phyloP scores from a whole-genome alignment of 2,797 vertebrate species.

The Alauda arvensis region DNA sequence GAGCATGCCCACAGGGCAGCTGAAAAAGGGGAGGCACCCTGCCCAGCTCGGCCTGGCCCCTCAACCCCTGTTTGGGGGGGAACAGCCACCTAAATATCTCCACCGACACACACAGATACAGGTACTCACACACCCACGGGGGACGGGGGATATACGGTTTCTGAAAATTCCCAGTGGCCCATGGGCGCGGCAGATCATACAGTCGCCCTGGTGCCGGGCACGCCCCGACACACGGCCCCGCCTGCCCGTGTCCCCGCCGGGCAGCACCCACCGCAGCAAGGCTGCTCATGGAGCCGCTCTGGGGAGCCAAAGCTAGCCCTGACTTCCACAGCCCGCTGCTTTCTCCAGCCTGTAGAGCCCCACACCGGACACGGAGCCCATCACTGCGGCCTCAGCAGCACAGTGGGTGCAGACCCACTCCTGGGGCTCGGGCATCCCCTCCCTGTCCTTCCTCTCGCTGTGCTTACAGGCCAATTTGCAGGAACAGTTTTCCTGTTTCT shows the following conservation, averaged over 20 bases:
- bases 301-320: accelerated
- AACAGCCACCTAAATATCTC: conserved; percentile 40
- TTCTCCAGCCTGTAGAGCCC: accelerated
- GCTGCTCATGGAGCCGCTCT: accelerated
- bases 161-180: conserved; percentile 55
- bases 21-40: neutral
- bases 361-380: accelerated
- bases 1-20: neutral
- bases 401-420: neutral
- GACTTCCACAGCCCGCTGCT: neutral
- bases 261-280: neutral
- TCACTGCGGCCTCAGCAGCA: neutral
- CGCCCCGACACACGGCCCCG: neutral
- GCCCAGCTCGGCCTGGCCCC: neutral
- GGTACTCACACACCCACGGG: conserved; percentile 47
- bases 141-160: conserved; percentile 62
- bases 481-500: neutral
- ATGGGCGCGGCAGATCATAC: conserved; percentile 21
- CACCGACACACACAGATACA: conserved; percentile 37
- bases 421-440: neutral
- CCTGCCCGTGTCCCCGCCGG: accelerated
- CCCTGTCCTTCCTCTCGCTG: accelerated
- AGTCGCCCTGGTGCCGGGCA: conserved; percentile 8
- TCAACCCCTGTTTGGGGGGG: accelerated
- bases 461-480: neutral